Conservation (phyloP, 2,888 invertebrate genomes). For the Pammene fasciana region DNA sequence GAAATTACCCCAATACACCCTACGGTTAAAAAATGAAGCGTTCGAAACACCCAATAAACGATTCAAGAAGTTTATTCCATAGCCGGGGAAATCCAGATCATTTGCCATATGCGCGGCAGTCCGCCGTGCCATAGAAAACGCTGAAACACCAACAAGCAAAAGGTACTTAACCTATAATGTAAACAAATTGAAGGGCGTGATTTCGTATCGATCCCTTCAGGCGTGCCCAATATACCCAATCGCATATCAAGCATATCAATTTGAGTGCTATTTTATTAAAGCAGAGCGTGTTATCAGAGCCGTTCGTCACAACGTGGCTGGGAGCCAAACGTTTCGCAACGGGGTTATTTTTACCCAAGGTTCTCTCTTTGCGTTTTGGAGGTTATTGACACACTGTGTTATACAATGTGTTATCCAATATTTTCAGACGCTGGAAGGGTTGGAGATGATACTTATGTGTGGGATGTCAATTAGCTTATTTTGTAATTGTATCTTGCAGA, state of each 20-base stretch:
- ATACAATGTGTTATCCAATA: conserved; percentile 69
- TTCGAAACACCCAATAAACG: neutral
- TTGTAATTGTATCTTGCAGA: neutral
- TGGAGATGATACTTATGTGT: conserved; percentile 45
- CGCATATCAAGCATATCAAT: conserved; percentile 35
- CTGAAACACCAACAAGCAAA: neutral
- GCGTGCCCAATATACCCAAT: conserved; percentile 10
- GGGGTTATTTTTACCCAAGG: conserved; percentile 77
- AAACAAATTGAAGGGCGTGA: conserved; percentile 9
- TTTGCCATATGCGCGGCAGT: neutral
- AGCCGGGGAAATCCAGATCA: neutral
- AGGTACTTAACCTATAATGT: conserved; percentile 27
- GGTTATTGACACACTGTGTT: conserved; percentile 79
- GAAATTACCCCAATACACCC: no score
- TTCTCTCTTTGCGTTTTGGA: conserved; percentile 77
- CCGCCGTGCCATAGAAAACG: conserved; percentile 3
- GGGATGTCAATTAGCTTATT: neutral
- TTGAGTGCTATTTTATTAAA: conserved; percentile 47
- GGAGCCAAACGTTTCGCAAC: conserved; percentile 78
- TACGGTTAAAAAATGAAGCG: no score
- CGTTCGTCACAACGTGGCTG: conserved; percentile 62
- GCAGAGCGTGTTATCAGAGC: conserved; percentile 61
- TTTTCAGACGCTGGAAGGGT: conserved; percentile 55
- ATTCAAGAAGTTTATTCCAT: neutral
- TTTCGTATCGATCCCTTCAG: conserved; percentile 16